Conservation (phyloP, 2,113 vertebrate genomes). For the Pavo muticus region DNA sequence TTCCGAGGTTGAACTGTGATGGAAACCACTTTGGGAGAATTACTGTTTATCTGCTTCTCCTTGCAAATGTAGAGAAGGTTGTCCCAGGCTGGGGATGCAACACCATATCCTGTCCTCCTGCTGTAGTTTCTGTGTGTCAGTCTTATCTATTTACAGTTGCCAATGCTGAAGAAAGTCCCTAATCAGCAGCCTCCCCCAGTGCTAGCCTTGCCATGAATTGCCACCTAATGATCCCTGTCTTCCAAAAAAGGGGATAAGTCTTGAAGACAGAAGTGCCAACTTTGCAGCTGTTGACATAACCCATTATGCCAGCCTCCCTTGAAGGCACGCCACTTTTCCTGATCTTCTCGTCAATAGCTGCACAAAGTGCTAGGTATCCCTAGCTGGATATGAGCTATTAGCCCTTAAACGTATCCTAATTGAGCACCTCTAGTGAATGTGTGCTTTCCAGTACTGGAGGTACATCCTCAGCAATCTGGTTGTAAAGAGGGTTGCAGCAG, state of each 20-base stretch:
- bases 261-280: neutral
- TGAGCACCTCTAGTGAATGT: too few species aligned
- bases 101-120: neutral
- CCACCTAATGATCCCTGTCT: rapidly evolving
- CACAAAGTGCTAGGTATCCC: rapidly evolving
- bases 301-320: neutral
- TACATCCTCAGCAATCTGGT: rapidly evolving
- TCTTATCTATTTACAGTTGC: neutral
- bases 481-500: too few species aligned
- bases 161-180: neutral
- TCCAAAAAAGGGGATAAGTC: neutral
- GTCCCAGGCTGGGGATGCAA: rapidly evolving
- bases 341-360: neutral
- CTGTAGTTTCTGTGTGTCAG: rapidly evolving
- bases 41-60: neutral
- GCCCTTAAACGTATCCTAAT: rapidly evolving
- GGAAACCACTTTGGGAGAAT: neutral
- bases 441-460: neutral
- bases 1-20: neutral
- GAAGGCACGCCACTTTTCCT: neutral
- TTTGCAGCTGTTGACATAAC: neutral
- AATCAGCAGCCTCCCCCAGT: neutral
- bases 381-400: neutral
- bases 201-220: rapidly evolving
- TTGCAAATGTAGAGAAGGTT: neutral